phyloP scores from a whole-genome alignment of 2,888 invertebrate genomes.

The Xestobium rufovillosum region DNA sequence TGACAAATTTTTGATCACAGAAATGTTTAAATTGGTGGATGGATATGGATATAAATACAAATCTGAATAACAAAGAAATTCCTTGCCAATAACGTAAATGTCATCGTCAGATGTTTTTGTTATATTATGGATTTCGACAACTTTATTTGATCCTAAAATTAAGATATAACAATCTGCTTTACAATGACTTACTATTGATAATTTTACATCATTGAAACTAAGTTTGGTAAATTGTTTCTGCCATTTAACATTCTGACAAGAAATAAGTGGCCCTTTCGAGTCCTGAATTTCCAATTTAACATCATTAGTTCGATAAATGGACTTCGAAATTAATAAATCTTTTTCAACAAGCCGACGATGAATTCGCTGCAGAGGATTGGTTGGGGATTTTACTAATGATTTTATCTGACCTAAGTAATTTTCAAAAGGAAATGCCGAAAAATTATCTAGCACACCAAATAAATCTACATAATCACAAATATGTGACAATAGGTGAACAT shows the following conservation, averaged over 20 bases:
- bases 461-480: conserved; percentile 11
- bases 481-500: conserved; percentile 13
- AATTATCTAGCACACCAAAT: conserved; percentile 11
- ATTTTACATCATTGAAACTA: conserved; percentile 8
- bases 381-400: conserved; percentile 10
- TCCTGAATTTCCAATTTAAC: conserved; percentile 3
- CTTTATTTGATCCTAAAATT: too few species aligned
- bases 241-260: conserved; percentile 3
- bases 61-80: conserved; percentile 4
- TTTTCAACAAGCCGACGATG: too few species aligned
- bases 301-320: too few species aligned
- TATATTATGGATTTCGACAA: too few species aligned
- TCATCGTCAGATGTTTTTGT: too few species aligned
- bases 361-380: too few species aligned
- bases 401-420: conserved; percentile 12
- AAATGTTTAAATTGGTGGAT: conserved; percentile 7
- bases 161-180: conserved; percentile 7
- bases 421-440: conserved; percentile 13
- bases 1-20: conserved; percentile 3
- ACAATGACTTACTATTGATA: conserved; percentile 5
- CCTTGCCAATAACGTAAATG: too few species aligned
- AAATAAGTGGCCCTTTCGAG: not conserved
- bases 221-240: conserved; percentile 11
- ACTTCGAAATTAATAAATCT: too few species aligned
- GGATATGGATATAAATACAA: conserved; percentile 3